Base-by-base conservation (phyloP, 2,113 vertebrate genomes). In the Brachypodius melanocephalos region DNA sequence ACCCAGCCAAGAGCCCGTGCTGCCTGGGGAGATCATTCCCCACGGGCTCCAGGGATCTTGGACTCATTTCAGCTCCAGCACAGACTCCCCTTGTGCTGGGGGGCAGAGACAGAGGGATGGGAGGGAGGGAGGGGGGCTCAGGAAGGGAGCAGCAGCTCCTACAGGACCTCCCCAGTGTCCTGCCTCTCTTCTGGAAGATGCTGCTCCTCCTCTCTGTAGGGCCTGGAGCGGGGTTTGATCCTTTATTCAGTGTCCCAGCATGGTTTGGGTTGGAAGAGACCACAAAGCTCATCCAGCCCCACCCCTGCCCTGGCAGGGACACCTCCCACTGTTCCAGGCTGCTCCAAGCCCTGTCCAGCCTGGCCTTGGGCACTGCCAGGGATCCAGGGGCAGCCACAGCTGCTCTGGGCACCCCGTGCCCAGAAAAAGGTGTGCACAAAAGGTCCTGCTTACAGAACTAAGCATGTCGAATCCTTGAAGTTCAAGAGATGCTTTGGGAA, bases 211-310 rank as follows among this genome's bases (percentile, higher is more conserved):
- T 17, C 36, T 75, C 43, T 29, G 28, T 6, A 63, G 45, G 43
- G 31, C 32, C 20, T 14, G 31, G 25, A 34, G 12, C 31, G 49
- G 57, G 20, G 13, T 49, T 84, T 82, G 51, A 11, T 49, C 21
- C 31, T 72, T 65, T 57, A 15, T 76, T 78, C 51, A 25, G 4
- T 17, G 14, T 6, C 13, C 17, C 26, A 34, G 61, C 26, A 4
- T 14, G 51, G 34, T 25, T 57, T 66, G 42, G 24, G 22, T 28
- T 28, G 42, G 81, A 17, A 57, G 25, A 4, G 29, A 48, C 24
- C 7, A 2, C 2, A 55, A 22, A 63, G 4, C 2, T 4, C 36
- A 18, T 5, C 21, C 58, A 52, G 7, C 4, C 4, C 19, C 54
- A 55, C 12, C 29, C 17, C 52, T 10, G 28, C 49, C 49, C 7